A percentile compares a stretch with the other conserved stretches of the same genome.
Conservation (phyloP, 2,888 invertebrate genomes). For the Mallateleia sp. region DNA sequence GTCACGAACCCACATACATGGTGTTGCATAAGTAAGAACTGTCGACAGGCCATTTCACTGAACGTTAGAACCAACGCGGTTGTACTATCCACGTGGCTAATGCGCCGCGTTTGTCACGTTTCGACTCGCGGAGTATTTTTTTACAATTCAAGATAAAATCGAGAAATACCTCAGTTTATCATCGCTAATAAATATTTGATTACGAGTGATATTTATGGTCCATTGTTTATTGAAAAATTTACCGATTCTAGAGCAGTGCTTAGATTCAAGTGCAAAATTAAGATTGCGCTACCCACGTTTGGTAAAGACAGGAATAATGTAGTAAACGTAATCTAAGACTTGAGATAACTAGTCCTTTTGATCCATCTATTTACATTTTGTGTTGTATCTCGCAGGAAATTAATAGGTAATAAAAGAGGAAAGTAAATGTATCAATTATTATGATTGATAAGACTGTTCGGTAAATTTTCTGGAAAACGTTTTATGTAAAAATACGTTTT, state of each 20-base stretch:
- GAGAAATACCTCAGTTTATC: constrained; percentile 44
- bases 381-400: too few species aligned
- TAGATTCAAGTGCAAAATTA: not conserved
- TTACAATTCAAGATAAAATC: constrained; percentile 18
- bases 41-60: constrained; percentile 64
- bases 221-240: constrained; percentile 31
- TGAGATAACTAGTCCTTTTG: too few species aligned
- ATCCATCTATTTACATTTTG: too few species aligned
- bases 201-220: constrained; percentile 50
- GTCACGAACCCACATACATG: constrained; percentile 74
- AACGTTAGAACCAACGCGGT: constrained; percentile 35
- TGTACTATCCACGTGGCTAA: constrained; percentile 40
- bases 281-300: too few species aligned
- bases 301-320: too few species aligned
- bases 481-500: too few species aligned
- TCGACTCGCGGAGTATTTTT: constrained; percentile 52
- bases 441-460: too few species aligned
- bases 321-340: too few species aligned
- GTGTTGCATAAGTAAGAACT: constrained; percentile 74
- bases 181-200: constrained; percentile 67
- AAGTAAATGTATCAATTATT: too few species aligned
- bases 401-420: too few species aligned
- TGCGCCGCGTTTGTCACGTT: constrained; percentile 56
- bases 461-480: too few species aligned
- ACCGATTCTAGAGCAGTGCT: not conserved